A percentile compares a stretch with the other conserved stretches of the same genome.
Evolutionary conservation across 2,797 vertebrate species (phyloP).

Genomic region (Gymnoscopelus microlampas): DNA sequence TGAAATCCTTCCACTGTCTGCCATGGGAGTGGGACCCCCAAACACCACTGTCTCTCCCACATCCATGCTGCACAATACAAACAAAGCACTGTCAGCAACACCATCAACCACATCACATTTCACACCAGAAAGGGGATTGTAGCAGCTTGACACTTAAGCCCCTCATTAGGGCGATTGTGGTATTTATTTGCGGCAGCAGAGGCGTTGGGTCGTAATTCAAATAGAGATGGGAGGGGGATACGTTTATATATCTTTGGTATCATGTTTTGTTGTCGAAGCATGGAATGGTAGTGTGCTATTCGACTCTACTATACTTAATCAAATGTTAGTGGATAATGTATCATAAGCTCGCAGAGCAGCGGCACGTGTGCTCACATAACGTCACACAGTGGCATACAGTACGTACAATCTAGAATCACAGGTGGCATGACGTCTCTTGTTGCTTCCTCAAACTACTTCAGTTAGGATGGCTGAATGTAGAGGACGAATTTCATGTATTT

Average conservation of each 20-base stretch:
- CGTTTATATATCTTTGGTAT: neutral
- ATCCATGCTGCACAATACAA: neutral
- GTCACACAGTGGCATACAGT: neutral
- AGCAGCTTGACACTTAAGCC: neutral
- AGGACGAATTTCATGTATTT: neutral
- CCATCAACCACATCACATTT: neutral
- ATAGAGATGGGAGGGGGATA: neutral
- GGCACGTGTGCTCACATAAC: neutral
- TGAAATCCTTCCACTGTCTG: constrained; percentile 6
- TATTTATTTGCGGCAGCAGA: neutral
- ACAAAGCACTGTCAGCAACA: neutral
- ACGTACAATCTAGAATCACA: constrained; percentile 3
- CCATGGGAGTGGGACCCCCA: constrained; percentile 3
- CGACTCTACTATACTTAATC: neutral
- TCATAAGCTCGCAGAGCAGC: constrained; percentile 11
- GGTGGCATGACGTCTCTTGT: neutral
- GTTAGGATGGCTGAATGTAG: neutral
- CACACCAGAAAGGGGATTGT: constrained; percentile 2
- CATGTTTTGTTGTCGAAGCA: neutral
- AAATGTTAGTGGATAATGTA: neutral
- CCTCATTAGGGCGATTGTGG: neutral
- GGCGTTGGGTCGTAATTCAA: neutral
- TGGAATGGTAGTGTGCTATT: neutral
- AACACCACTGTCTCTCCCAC: constrained; percentile 16
- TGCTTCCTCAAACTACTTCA: neutral